Evolutionary conservation across 2,113 vertebrate species (phyloP).

Genomic region (Lycaon pictus): DNA sequence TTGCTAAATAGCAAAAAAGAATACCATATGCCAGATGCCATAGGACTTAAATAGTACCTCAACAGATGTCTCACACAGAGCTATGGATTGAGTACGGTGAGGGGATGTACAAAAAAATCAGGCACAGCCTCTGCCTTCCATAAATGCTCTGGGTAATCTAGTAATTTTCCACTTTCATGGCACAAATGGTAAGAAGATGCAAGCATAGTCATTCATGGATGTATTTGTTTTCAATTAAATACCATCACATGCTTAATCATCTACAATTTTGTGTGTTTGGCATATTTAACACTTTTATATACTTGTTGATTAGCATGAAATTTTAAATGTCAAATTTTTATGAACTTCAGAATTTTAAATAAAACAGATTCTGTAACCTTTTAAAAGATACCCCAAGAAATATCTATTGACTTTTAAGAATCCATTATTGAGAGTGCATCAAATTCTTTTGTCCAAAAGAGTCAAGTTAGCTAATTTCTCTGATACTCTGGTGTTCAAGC

Average conservation of each 20-base stretch:
- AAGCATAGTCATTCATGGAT: background rate
- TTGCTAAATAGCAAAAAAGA: constrained; percentile 42
- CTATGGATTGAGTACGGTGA: background rate
- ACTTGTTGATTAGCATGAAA: background rate
- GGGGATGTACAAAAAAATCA: background rate
- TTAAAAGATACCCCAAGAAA: background rate
- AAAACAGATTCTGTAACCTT: constrained; percentile 27
- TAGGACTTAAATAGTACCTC: constrained; percentile 58
- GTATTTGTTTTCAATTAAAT: background rate
- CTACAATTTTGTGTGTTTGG: background rate
- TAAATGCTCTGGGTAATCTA: constrained; percentile 65
- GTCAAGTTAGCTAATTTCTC: background rate
- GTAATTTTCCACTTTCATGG: constrained; percentile 65
- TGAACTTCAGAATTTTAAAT: background rate
- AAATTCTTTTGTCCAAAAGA: background rate
- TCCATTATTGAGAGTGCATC: background rate
- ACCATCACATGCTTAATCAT: background rate
- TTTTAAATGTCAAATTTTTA: background rate
- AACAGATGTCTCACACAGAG: constrained; percentile 51
- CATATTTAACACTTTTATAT: constrained; percentile 40
- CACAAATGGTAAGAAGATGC: background rate
- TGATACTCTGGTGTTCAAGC: background rate
- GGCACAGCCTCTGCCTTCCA: constrained; percentile 12
- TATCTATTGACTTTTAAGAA: background rate
- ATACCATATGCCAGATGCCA: constrained; percentile 59